Conservation (phyloP, 2,888 invertebrate species). For the Sialis lutaria region DNA sequence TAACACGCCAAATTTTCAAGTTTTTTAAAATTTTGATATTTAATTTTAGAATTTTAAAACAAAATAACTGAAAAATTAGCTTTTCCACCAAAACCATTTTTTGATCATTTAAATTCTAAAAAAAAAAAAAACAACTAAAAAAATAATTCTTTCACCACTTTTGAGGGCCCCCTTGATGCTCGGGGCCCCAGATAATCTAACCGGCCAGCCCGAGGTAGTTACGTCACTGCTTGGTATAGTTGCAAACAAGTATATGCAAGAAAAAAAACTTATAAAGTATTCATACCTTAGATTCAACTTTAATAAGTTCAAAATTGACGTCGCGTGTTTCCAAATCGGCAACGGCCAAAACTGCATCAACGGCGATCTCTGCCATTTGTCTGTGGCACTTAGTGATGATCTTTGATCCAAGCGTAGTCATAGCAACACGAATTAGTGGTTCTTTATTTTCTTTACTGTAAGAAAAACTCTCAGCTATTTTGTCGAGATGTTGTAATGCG, state of each 20-base stretch:
- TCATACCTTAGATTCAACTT: constrained; percentile 83
- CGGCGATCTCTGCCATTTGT: constrained; percentile 98
- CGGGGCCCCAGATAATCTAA: no score
- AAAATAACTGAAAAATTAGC: no score
- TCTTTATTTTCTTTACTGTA: constrained; percentile 70
- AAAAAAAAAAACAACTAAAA: no score
- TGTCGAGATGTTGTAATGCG: constrained; percentile 71
- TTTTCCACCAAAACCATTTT: no score
- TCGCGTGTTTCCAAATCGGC: constrained; percentile 86
- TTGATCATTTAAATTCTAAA: no score
- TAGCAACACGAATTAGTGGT: constrained; percentile 83
- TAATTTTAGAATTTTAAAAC: no score
- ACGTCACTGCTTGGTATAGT: not conserved
- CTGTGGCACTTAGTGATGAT: constrained; percentile 94
- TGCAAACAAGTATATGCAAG: not conserved
- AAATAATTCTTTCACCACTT: no score
- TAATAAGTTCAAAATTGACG: constrained; percentile 98
- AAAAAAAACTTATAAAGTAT: not conserved
- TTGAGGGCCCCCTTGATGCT: no score
- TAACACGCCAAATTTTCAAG: no score
- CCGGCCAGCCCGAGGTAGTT: no score
- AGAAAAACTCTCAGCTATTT: constrained; percentile 78
- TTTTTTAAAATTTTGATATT: no score
- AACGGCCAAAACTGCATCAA: constrained; percentile 89
- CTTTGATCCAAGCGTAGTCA: constrained; percentile 97